Conservation (phyloP, 1,140 invertebrate genomes). For the Drosophila guanche region DNA sequence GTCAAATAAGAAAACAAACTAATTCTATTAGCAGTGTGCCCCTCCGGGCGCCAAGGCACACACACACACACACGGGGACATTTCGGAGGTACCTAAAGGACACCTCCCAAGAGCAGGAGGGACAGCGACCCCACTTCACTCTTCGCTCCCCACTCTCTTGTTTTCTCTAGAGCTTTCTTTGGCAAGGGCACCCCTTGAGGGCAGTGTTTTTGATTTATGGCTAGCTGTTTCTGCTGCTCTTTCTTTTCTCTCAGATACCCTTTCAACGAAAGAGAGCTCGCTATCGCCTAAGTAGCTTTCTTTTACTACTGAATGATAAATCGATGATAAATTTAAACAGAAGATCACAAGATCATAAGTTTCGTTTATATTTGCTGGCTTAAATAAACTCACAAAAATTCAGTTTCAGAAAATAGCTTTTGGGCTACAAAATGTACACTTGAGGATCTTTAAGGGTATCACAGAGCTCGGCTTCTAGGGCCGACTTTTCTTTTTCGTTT, state of each 20-base stretch:
- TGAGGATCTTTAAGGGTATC: too few species aligned
- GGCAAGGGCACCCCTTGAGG: constrained; percentile 30
- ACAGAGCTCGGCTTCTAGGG: too few species aligned
- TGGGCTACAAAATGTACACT: too few species aligned
- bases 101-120: background rate
- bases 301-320: too few species aligned
- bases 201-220: constrained; percentile 75
- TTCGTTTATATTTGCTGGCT: too few species aligned
- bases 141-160: background rate
- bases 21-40: constrained; percentile 67
- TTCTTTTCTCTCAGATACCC: constrained; percentile 3
- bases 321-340: too few species aligned
- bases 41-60: constrained; percentile 24
- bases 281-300: too few species aligned
- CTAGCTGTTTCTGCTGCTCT: constrained; percentile 23
- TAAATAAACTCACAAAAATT: too few species aligned
- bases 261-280: too few species aligned
- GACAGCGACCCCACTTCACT: constrained; percentile 19
- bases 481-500: too few species aligned
- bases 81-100: constrained; percentile 5
- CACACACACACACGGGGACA: constrained; percentile 14
- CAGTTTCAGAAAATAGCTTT: too few species aligned
- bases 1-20: constrained; percentile 71
- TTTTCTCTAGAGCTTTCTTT: background rate
- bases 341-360: too few species aligned